Conservation (phyloP, 2,113 vertebrate species). For the Pterocles orientalis region DNA sequence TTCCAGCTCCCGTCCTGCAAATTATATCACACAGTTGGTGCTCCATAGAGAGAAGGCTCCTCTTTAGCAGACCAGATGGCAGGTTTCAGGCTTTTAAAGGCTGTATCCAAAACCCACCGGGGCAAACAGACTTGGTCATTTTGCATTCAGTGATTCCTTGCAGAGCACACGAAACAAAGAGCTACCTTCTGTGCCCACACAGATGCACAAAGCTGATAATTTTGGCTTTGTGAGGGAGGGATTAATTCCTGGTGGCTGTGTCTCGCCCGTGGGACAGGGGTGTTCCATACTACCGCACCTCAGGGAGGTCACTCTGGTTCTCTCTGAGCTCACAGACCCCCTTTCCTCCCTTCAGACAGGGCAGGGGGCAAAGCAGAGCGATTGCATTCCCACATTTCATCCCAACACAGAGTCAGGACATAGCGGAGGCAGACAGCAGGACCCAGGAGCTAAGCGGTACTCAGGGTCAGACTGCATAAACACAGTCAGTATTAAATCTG, state of each 20-base stretch:
- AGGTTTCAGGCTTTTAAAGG: not conserved
- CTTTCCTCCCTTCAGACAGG: not conserved
- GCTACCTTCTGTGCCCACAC: not conserved
- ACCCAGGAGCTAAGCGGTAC: slow-evolving; percentile 11
- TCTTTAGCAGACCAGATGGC: not conserved
- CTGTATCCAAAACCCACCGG: not conserved
- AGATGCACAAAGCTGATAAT: not conserved
- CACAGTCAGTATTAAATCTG: slow-evolving; percentile 53
- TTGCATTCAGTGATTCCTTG: not conserved
- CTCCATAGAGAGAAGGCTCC: not conserved
- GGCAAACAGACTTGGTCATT: not conserved
- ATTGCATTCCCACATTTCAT: not conserved
- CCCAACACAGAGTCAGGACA: not conserved
- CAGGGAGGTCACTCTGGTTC: rapidly evolving
- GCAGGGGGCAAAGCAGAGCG: not conserved
- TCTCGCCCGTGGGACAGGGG: not conserved
- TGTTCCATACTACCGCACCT: not conserved
- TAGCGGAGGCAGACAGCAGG: not conserved
- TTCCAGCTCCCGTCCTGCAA: not conserved
- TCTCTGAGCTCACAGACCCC: not conserved
- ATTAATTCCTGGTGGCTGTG: not conserved
- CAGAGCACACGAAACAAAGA: not conserved
- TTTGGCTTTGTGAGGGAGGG: not conserved
- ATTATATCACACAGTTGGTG: not conserved
- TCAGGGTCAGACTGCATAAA: slow-evolving; percentile 58